Evolutionary conservation across 2,113 vertebrate genomes (phyloP), one percentile per base, ranked within the genome.

Genomic region (Emydocephalus ijimae): DNA sequence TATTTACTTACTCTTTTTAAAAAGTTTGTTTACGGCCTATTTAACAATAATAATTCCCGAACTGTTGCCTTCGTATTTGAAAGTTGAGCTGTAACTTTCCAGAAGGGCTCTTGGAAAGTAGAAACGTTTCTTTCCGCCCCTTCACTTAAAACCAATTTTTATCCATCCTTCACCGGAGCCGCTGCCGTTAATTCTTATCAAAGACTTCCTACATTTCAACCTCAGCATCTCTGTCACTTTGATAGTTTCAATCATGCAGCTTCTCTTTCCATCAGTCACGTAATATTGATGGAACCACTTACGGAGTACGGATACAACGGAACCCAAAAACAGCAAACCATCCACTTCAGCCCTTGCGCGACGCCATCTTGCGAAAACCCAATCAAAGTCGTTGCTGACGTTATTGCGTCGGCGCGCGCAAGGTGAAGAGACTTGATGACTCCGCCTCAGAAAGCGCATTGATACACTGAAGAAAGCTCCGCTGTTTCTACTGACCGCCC

Each of bases 331-430:
- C 52, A 43, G 21, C 1, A 24, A n/a, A 29, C 91, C 57, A n/a
- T 89, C 93, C 95, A 81, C 92, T 92, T 55, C 91, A 18, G 87
- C 88, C 85, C 11, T 94, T 95, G 95, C 89, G 93, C 94, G 94
- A 92, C 94, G 96, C 96, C 96, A 97, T 97, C 93, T 95, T 96
- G 94, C 92, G 85, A 95, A 14, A 95, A 15, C 1, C 88, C 56
- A 21, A 87, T 55, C 90, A 74, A 34, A 91, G 45, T 93, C 7
- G 11, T 56, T 59, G 9, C 0, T 5, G 55, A 52, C 95, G 95
- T 95, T 94, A 89, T 92, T 69, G 20, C 95, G 92, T 39, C 56
- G 1, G 88, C 74, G 29, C 12, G 43, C 29, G 10, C 1, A 5
- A n/a, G 20, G 52, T 2, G 0, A 0, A 8, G 34, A 43, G 18